Evolutionary conservation across 2,888 invertebrate species (phyloP).

Genomic region (Chrysotoxum bicinctum): DNA sequence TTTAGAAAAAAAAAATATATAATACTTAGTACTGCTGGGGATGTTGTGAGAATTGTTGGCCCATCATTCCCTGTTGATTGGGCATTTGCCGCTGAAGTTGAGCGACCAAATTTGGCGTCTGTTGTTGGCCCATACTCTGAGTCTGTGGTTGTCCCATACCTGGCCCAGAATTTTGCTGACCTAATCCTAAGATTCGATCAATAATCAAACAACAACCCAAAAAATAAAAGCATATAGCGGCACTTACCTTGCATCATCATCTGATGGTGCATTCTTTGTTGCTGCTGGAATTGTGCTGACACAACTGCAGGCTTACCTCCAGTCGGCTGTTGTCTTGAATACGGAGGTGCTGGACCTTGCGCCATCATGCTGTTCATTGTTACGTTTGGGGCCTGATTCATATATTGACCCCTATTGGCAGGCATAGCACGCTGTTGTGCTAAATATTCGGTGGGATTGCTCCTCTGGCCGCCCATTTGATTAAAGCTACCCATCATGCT

Average conservation of each 20-base stretch:
- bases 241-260: constrained; percentile 85
- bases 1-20: neutral
- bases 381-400: constrained; percentile 89
- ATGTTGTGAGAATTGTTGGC: constrained; percentile 82
- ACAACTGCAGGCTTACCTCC: constrained; percentile 79
- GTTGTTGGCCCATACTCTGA: constrained; percentile 82
- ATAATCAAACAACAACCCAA: constrained; percentile 54
- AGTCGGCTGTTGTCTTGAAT: constrained; percentile 84
- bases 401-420: constrained; percentile 80
- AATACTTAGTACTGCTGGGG: constrained; percentile 79
- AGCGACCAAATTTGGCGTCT: constrained; percentile 85
- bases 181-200: constrained; percentile 75
- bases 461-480: constrained; percentile 80
- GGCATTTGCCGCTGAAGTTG: constrained; percentile 86
- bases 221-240: constrained; percentile 77
- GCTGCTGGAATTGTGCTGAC: constrained; percentile 79
- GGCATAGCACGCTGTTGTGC: constrained; percentile 78
- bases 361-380: constrained; percentile 87
- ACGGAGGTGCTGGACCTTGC: constrained; percentile 89
- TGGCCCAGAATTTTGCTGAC: constrained; percentile 77
- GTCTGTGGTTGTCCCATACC: constrained; percentile 78
- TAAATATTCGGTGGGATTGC: constrained; percentile 79
- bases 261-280: constrained; percentile 88
- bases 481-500: constrained; percentile 80
- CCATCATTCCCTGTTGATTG: constrained; percentile 78